Evolutionary conservation across 2,797 vertebrate genomes (phyloP).

Genomic region (Gastrophryne carolinensis): DNA sequence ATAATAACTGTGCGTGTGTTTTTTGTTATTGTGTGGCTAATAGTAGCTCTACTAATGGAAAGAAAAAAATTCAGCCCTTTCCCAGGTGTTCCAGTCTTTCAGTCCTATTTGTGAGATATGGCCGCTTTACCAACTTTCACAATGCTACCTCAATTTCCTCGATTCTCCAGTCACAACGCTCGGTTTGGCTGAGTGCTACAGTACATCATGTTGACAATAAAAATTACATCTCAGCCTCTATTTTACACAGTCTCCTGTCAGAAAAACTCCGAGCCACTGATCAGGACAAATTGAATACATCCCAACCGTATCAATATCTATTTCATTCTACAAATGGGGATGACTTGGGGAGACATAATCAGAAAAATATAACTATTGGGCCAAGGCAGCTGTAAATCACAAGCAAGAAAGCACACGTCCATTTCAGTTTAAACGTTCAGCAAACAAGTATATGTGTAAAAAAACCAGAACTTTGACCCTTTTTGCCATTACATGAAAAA

Average conservation of each 20-base stretch:
- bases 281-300: slow-evolving; percentile 82
- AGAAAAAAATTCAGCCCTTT: not conserved
- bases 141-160: slow-evolving; percentile 6
- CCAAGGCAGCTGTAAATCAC: not conserved
- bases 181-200: slow-evolving; percentile 64
- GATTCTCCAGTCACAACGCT: slow-evolving; percentile 43
- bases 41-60: not conserved
- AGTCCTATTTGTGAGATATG: not conserved
- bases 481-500: too few relatives aligned
- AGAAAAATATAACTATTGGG: not conserved
- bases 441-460: not conserved
- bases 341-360: not conserved
- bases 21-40: not conserved
- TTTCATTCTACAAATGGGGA: slow-evolving; percentile 70
- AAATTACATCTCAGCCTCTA: slow-evolving; percentile 77
- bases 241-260: slow-evolving; percentile 76
- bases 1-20: not conserved
- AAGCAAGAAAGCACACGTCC: not conserved
- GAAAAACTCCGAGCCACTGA: slow-evolving; percentile 76
- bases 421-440: not conserved
- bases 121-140: not conserved
- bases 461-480: not conserved
- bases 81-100: not conserved
- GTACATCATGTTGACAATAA: slow-evolving; percentile 81
- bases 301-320: slow-evolving; percentile 77